These are phyloP conservation scores for Pogonognathellus flavescens DNA, from an alignment of 1,140 invertebrate species.

Conservation along the genomic window DNA sequence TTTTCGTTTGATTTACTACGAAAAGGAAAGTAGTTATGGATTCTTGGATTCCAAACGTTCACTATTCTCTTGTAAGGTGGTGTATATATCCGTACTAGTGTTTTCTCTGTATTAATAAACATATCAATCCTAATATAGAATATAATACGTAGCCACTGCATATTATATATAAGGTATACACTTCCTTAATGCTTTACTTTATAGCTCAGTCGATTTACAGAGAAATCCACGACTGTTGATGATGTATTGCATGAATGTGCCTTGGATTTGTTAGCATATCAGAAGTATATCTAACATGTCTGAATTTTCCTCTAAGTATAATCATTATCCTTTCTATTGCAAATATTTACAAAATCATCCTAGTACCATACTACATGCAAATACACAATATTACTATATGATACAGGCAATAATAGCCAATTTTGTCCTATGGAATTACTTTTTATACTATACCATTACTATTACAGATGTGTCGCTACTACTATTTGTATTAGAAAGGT, in stretches of 20 bases:
- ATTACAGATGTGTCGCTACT: too few species aligned
- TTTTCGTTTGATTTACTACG: not conserved
- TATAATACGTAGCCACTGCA: not conserved
- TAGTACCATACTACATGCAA: too few species aligned
- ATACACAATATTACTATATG: too few species aligned
- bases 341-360: too few species aligned
- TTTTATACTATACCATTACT: too few species aligned
- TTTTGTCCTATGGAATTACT: too few species aligned
- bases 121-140: not conserved
- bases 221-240: conserved; percentile 30
- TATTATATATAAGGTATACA: not conserved
- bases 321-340: too few species aligned
- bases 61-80: not conserved
- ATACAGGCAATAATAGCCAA: too few species aligned
- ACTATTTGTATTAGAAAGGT: too few species aligned
- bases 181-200: not conserved
- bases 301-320: too few species aligned
- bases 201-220: not conserved
- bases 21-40: not conserved
- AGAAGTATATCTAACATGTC: too few species aligned
- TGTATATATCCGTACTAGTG: not conserved
- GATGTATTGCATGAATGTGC: conserved; percentile 41
- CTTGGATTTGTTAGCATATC: not conserved
- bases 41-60: not conserved
- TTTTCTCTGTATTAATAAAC: not conserved